These are phyloP conservation scores for Macrotrachela quadricornifera DNA, from an alignment of 1,140 invertebrate species.

Conservation along the genomic window DNA sequence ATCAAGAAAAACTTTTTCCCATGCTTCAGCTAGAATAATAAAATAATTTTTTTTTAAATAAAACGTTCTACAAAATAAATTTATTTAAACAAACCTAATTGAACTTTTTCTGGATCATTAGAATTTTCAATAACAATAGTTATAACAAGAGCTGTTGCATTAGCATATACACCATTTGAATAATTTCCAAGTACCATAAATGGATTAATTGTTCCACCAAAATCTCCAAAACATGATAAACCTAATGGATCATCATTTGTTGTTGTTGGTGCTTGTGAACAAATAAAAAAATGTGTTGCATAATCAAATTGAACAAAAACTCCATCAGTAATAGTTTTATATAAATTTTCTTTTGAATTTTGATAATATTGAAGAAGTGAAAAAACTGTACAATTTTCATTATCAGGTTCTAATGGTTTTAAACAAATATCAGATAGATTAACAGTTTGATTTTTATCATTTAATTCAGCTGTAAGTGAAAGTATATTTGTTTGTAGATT, in stretches of 20 bases:
- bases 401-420: conserved; percentile 34
- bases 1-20: conserved; percentile 65
- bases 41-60: conserved; percentile 10
- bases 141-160: conserved; percentile 62
- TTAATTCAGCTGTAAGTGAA: conserved; percentile 17
- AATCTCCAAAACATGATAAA: conserved; percentile 53
- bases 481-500: conserved; percentile 51
- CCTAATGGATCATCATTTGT: conserved; percentile 20
- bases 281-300: conserved; percentile 48
- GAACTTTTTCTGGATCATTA: conserved; percentile 15
- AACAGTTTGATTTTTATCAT: conserved; percentile 17
- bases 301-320: conserved; percentile 37
- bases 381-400: conserved; percentile 57
- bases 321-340: not conserved
- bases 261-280: conserved; percentile 43
- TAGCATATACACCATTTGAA: conserved; percentile 42
- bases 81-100: too few relatives aligned
- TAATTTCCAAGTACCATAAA: conserved; percentile 77
- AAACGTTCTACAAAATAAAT: too few relatives aligned
- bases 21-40: conserved; percentile 43
- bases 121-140: conserved; percentile 60
- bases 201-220: conserved; percentile 71
- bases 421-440: conserved; percentile 62
- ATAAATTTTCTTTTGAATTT: conserved; percentile 18
- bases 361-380: conserved; percentile 73